Evolutionary conservation across 2,797 vertebrate genomes (phyloP).

Genomic region (Rhadinocentrus ornatus): DNA sequence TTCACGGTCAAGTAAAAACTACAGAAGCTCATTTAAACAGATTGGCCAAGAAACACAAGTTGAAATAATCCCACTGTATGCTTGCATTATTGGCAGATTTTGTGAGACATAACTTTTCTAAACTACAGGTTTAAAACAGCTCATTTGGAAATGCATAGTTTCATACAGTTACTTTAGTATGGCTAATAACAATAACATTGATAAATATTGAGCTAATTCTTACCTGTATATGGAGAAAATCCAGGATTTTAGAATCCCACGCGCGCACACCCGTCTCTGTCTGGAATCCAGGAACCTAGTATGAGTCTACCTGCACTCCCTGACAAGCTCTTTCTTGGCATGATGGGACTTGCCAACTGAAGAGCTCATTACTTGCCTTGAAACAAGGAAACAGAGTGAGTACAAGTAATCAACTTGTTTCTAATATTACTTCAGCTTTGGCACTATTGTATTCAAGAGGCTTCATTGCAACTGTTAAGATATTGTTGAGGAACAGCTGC

Average conservation of each 20-base stretch:
- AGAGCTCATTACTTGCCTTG: slow-evolving; percentile 29
- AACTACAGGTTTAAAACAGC: slow-evolving; percentile 1
- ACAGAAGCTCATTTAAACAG: slow-evolving; percentile 64
- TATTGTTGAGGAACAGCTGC: not conserved
- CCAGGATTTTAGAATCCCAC: slow-evolving; percentile 44
- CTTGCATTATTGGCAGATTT: slow-evolving; percentile 30
- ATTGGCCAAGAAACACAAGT: slow-evolving; percentile 59
- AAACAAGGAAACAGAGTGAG: slow-evolving; percentile 33
- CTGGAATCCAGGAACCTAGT: slow-evolving; percentile 48
- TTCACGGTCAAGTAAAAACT: slow-evolving; percentile 62
- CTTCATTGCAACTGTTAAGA: not conserved
- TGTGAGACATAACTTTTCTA: slow-evolving; percentile 23
- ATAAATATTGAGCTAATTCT: slow-evolving; percentile 27
- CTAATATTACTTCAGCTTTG: not conserved
- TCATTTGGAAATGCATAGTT: not conserved
- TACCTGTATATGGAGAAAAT: slow-evolving; percentile 68
- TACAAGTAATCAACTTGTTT: slow-evolving; percentile 7
- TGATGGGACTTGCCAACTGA: slow-evolving; percentile 75
- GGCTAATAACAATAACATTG: not conserved
- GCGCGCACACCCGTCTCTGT: slow-evolving; percentile 59
- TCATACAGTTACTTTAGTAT: not conserved
- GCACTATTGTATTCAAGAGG: not conserved
- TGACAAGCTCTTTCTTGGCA: slow-evolving; percentile 62
- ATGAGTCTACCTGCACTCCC: slow-evolving; percentile 60
- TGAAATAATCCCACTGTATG: slow-evolving; percentile 19